Percentiles rank a stretch among this genome's conserved stretches.
phyloP scores from a whole-genome alignment of 2,113 vertebrate genomes.

The Dipodomys merriami region DNA sequence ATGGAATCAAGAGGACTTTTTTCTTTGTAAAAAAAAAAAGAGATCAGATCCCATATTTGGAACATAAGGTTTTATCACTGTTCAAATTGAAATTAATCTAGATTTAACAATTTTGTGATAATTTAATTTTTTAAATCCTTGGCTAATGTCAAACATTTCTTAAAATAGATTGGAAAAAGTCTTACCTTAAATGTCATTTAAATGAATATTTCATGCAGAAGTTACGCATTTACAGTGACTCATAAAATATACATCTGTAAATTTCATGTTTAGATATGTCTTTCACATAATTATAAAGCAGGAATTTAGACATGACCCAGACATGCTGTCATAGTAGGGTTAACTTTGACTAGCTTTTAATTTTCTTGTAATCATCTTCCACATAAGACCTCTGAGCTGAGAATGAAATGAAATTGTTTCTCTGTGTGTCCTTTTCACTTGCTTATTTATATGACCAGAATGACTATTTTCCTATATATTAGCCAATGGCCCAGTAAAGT shows the following conservation, averaged over 20 bases:
- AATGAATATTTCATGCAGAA: constrained; percentile 30
- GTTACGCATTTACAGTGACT: constrained; percentile 20
- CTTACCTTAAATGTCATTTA: constrained; percentile 52
- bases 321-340: not conserved
- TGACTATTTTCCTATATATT: not conserved
- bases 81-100: constrained; percentile 20
- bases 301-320: constrained; percentile 22
- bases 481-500: not conserved
- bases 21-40: no score
- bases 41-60: not conserved
- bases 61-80: not conserved
- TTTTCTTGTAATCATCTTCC: constrained; percentile 54
- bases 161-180: constrained; percentile 57
- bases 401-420: constrained; percentile 24
- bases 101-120: constrained; percentile 35
- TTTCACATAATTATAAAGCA: constrained; percentile 23
- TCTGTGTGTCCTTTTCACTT: not conserved
- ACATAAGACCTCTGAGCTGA: constrained; percentile 26
- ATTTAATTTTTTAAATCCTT: constrained; percentile 28
- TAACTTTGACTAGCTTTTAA: constrained; percentile 16
- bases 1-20: no score
- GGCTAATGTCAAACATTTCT: constrained; percentile 14
- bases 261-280: not conserved
- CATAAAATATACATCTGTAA: constrained; percentile 34
- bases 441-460: constrained; percentile 28